Percentiles rank a stretch among this genome's conserved stretches.
Conservation (phyloP, 2,113 vertebrate species). For the Bubalus kerabau region DNA sequence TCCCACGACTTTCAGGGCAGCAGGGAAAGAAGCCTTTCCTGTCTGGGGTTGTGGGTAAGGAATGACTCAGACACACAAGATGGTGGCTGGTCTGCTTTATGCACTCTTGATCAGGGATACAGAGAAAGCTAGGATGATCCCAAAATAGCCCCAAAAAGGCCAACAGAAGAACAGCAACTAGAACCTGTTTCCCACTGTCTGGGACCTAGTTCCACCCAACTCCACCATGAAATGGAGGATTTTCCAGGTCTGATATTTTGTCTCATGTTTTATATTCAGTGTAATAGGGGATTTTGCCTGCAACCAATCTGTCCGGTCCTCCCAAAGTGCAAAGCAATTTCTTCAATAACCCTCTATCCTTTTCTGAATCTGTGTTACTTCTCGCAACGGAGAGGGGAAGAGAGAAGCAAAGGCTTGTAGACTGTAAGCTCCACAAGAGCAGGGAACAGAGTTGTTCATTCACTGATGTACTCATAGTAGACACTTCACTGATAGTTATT, state of each 20-base stretch:
- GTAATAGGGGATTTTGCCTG: neutral
- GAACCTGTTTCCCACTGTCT: neutral
- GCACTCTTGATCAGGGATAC: neutral
- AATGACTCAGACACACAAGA: neutral
- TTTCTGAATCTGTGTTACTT: neutral
- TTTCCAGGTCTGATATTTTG: neutral
- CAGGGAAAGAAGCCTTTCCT: neutral
- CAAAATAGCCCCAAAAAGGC: neutral
- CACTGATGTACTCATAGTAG: rapidly evolving
- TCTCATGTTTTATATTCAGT: neutral
- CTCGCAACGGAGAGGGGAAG: neutral
- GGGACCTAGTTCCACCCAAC: neutral
- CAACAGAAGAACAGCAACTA: neutral
- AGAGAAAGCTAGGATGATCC: neutral
- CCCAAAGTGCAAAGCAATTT: neutral
- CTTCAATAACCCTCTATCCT: neutral
- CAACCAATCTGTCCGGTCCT: neutral
- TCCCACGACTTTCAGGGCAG: neutral
- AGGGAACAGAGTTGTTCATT: neutral
- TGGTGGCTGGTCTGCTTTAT: neutral
- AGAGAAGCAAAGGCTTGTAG: neutral
- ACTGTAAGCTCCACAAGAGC: neutral
- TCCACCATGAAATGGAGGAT: no score
- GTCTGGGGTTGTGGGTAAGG: no score
- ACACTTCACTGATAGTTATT: neutral